phyloP scores from a whole-genome alignment of 2,888 invertebrate genomes.

The Empis livida region DNA sequence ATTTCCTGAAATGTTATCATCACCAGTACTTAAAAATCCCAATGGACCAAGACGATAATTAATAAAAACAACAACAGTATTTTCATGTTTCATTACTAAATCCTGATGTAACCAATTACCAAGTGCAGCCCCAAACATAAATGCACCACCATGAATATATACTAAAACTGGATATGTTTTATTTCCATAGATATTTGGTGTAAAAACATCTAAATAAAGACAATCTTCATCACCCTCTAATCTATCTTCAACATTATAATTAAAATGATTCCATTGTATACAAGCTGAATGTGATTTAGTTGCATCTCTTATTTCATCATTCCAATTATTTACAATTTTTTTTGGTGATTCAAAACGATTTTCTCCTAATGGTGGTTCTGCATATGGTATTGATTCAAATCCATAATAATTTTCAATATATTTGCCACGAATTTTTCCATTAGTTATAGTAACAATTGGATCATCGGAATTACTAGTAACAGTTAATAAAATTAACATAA shows the following conservation, averaged over 20 bases:
- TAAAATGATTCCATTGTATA: slow-evolving; percentile 46
- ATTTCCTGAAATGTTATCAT: slow-evolving; percentile 54
- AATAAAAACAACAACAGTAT: slow-evolving; percentile 52
- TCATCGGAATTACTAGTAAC: no score
- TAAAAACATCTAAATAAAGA: slow-evolving; percentile 49
- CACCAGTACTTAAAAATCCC: slow-evolving; percentile 64
- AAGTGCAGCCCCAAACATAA: slow-evolving; percentile 45
- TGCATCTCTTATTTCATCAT: slow-evolving; percentile 33
- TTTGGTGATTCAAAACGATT: slow-evolving; percentile 41
- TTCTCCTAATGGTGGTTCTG: slow-evolving; percentile 48
- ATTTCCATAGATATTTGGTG: slow-evolving; percentile 35
- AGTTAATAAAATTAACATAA: no score
- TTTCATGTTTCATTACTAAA: slow-evolving; percentile 44
- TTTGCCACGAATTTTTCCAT: slow-evolving; percentile 23
- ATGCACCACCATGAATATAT: slow-evolving; percentile 55
- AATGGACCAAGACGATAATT: slow-evolving; percentile 61
- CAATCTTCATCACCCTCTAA: slow-evolving; percentile 52
- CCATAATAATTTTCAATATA: slow-evolving; percentile 37
- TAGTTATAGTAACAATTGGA: slow-evolving; percentile 15
- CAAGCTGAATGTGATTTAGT: slow-evolving; percentile 44
- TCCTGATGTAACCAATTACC: slow-evolving; percentile 41
- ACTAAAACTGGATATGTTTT: slow-evolving; percentile 47
- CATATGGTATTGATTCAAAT: slow-evolving; percentile 55
- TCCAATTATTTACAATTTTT: slow-evolving; percentile 19
- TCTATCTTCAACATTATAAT: slow-evolving; percentile 16